These are phyloP conservation scores for Aspidapion aeneum DNA, from an alignment of 2,888 invertebrate species.

Conservation along the genomic window DNA sequence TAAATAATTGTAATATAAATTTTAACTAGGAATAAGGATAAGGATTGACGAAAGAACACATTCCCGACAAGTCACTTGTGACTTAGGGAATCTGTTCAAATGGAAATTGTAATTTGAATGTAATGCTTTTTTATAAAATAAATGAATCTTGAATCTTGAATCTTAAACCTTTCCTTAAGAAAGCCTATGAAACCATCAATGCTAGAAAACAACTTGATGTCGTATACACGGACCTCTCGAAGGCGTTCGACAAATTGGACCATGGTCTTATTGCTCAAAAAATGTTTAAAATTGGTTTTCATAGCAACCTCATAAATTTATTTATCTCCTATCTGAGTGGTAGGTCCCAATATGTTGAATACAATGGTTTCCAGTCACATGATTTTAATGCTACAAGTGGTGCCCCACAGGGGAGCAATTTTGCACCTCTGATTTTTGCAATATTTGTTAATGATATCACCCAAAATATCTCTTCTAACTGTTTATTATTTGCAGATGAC, in stretches of 20 bases:
- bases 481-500: not conserved
- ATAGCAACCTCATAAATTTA: not conserved
- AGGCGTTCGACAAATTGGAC: not conserved
- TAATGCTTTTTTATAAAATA: no score
- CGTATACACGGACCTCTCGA: not conserved
- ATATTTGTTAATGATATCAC: not conserved
- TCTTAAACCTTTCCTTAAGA: no score
- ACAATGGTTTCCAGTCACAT: not conserved
- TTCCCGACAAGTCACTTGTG: no score
- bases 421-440: not conserved
- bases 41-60: no score
- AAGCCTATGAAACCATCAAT: no score
- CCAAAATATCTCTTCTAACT: not conserved
- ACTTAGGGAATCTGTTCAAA: no score
- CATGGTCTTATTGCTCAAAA: not conserved
- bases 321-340: not conserved
- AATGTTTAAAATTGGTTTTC: not conserved
- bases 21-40: no score
- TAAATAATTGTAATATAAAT: no score
- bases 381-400: not conserved
- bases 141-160: no score
- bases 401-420: not conserved
- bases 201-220: not conserved
- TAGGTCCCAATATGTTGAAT: not conserved
- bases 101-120: no score